Percentiles rank a stretch among this genome's conserved stretches.
These are phyloP conservation scores for Toxotes jaculatrix DNA, from an alignment of 2,113 vertebrate species.

Conservation along the genomic window DNA sequence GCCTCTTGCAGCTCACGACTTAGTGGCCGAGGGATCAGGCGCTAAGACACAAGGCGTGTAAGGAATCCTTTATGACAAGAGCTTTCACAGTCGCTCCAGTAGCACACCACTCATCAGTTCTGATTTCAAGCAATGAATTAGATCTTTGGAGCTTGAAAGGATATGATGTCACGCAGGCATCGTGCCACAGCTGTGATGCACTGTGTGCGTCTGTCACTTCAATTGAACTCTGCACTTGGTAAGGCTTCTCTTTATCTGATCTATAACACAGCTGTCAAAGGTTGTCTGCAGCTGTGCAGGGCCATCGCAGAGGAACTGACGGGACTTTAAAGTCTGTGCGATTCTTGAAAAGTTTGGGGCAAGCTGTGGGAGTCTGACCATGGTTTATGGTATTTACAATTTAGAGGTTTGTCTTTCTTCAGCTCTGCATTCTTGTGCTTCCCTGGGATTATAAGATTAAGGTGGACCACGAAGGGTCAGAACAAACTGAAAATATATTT, in stretches of 20 bases:
- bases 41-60: constrained; percentile 52
- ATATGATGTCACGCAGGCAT: not conserved
- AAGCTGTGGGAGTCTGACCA: not conserved
- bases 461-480: not conserved
- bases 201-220: not conserved
- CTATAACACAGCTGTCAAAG: constrained; percentile 1
- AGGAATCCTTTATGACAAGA: constrained; percentile 42
- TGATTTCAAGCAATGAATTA: not conserved
- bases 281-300: constrained; percentile 22
- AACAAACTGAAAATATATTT: not conserved
- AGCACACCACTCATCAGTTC: constrained; percentile 30
- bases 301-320: not conserved
- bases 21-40: constrained; percentile 50
- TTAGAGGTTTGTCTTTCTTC: not conserved
- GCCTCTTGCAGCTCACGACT: constrained; percentile 35
- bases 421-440: not conserved
- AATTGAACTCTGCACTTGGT: not conserved
- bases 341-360: constrained; percentile 1
- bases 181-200: not conserved
- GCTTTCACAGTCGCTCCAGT: constrained; percentile 46
- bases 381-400: not conserved
- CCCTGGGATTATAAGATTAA: not conserved
- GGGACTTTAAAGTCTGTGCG: not conserved
- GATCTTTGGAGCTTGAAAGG: not conserved
- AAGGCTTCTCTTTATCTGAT: constrained; percentile 7